Base-by-base conservation (phyloP, 2,888 invertebrate species). In the Watsonalla binaria region DNA sequence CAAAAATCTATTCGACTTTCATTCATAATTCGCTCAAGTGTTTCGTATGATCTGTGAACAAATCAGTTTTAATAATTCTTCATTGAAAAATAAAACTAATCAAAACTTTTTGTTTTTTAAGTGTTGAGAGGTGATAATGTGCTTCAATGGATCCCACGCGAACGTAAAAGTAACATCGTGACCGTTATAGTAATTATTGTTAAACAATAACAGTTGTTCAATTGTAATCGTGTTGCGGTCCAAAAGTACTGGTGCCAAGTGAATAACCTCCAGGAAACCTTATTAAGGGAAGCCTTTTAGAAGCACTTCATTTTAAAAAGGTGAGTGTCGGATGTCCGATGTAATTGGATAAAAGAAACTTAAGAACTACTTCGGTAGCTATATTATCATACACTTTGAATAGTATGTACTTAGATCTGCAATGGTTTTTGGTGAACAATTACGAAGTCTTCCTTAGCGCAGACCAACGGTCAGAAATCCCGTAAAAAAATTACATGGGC, bases 311-410 rank as follows among this genome's bases (percentile, higher is more conserved):
- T 63, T 70, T 75, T 77, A 76, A 72, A 74, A 78, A 75, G 75
- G 83, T 81, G 69, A 74, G 72, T 68, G 68, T 72, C 63, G 60
- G 62, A 68, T 74, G 65, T 65, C 65, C 46, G 45, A 59, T 53
- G 70, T 80, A 79, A 82, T 81, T 76, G 75, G 80, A 80, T 82
- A 68, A 57, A 54, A 59, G 59, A 65, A 60, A 68, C 61, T 55
- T 49, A 58, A 45, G 24, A 46, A 35, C 13, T 45, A 45, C 6
- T 46, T 49, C 62, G 61, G 59, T 52, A 56, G 55, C 58, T 58
- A 65, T 61, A 61, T 68, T 61, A 61, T 52, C 24, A 24, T 6
- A 47, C n/a, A 37, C 14, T 47, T 35, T 5, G 11, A n/a, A 6
- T 6, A 45, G 45, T 45, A 39, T 42, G 9, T 42, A 42, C 42